Evolutionary conservation across 2,888 invertebrate genomes (phyloP), one percentile per base, ranked within the genome.

Genomic region (Aspidiotus destructor): DNA sequence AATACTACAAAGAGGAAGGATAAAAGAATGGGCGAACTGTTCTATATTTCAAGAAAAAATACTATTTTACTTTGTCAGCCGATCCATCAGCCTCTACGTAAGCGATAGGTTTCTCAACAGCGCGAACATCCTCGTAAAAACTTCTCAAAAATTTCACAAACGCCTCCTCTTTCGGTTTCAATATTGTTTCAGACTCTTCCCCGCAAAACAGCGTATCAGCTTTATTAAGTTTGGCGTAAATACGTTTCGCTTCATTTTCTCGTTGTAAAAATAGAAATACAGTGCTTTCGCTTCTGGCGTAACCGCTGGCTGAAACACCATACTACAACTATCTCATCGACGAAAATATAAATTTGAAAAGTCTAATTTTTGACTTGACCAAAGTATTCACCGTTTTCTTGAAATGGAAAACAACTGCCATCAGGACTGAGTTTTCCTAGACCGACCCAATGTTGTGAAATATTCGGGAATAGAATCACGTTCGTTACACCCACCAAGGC

Each of bases 321-420:
- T 10, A 70, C 48, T n/a, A 60, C 62, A 53, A 48, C 48, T 48
- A 48, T 48, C n/a, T 48, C 48, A 48, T 48, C 48, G 48, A 48
- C 48, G 48, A n/a, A 48, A 48, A 48, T 48, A 48, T 11, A 6
- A 13, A 48, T n/a, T 13, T 48, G 48, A 6, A 11, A 48, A 48
- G n/a, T 6, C 48, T 3, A 48, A 6, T 48, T 13, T 48, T 13
- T 13, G n/a, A 13, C 48, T 48, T 2, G 2, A 48, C 48, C 3
- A 2, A 3, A 1, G 1, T 11, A 48, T 62, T 74, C 76, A 83
- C 86, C 86, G 71, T 82, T 78, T 41, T 79, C 81, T 77, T 86
- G 86, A 76, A 86, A 86, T 7, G 85, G 81, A 75, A 80, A 83
- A 72, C 85, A 86, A 62, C 78, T 79, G 55, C 85, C 86, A 73